Conservation (phyloP, 2,797 vertebrate species). For the Caiman crocodilus region DNA sequence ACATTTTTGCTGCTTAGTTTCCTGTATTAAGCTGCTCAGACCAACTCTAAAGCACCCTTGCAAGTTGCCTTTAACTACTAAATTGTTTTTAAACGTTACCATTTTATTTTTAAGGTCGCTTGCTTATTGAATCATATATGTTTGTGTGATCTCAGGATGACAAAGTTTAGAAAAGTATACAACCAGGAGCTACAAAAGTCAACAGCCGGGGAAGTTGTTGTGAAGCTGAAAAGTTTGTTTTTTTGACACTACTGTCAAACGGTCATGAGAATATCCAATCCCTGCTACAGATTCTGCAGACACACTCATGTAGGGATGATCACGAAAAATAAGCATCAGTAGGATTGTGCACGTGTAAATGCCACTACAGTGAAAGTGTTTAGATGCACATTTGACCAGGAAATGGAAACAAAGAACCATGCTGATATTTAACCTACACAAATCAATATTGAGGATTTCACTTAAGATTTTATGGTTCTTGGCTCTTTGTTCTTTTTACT, state of each 20-base stretch:
- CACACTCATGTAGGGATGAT: constrained; percentile 14
- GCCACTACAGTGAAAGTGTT: background rate
- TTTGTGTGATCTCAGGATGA: background rate
- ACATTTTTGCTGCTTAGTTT: background rate
- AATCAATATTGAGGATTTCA: background rate
- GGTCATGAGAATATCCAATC: background rate
- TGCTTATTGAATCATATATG: background rate
- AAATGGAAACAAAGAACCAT: background rate
- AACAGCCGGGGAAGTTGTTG: too few relatives aligned
- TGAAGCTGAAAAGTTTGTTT: too few relatives aligned
- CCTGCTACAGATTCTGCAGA: constrained; percentile 32
- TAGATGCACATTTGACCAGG: background rate
- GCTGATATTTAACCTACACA: background rate
- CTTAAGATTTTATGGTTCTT: background rate
- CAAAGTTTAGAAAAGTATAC: background rate
- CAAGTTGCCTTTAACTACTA: rapidly evolving
- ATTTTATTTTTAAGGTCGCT: background rate
- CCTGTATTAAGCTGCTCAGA: background rate
- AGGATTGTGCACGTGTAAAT: background rate
- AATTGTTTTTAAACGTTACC: background rate
- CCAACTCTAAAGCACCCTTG: background rate
- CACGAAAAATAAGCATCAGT: background rate
- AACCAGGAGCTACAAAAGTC: background rate
- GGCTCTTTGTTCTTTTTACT: background rate
- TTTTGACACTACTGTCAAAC: too few relatives aligned